Evolutionary conservation across 2,888 invertebrate species (phyloP), one percentile per base, ranked within the genome.

Genomic region (Macrosiphum euphorbiae): DNA sequence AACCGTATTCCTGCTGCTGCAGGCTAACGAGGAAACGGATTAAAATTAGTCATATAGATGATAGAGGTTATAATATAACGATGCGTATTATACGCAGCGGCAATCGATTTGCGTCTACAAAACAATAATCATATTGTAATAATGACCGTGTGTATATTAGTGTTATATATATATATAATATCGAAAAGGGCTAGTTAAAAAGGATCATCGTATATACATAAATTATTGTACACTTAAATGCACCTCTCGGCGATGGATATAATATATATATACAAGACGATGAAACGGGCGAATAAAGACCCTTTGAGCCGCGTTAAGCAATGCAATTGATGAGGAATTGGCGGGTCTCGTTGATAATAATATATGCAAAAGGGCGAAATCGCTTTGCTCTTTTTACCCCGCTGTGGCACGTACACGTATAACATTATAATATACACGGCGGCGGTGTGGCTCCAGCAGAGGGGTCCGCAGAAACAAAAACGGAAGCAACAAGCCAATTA

Each of bases 401-500:
- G 47, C 55, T 28, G 78, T 55, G 58, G 55, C 78, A 41, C 61
- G 61, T 47, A 52, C 28, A 52, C 20, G 24, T 55, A 55, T 35
- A 87, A 55, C 24, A 88, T 78, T 78, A 78, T 35, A n/a, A 35
- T 41, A 41, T n/a, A 61, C 8, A 1, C 28, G 47, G 20, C 35
- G n/a, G 78, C 20, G 35, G 24, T 24, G 88, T 55, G 16, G 24
- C 26, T 2, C 16, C 35, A 44, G 13, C 41, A n/a, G 88, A 85
- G 88, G 88, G 89, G 89, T 84, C 84, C 16, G 88, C 61, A 3
- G 90, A 94, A 67, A 94, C 94, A 87, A 90, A 87, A 90, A 90
- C 94, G 94, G 94, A 94, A 94, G 94, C 94, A 94, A 94, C 94
- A 94, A 90, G 94, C 94, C 94, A 90, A 94, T 94, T 94, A 94